Evolutionary conservation across 2,797 vertebrate genomes (phyloP).

Genomic region (Etheostoma nigrum): DNA sequence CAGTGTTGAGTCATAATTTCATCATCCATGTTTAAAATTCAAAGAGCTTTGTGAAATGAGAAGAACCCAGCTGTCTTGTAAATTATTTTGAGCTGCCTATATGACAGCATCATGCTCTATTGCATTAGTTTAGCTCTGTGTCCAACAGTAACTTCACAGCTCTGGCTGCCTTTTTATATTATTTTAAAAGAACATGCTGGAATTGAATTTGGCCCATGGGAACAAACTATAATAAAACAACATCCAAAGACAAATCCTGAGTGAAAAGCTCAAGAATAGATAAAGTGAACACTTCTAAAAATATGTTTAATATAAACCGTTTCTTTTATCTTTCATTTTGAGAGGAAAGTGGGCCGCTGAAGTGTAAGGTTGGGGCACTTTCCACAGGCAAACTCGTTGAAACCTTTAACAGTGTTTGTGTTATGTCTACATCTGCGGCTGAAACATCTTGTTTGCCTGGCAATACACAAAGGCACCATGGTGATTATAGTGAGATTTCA

Average conservation of each 20-base stretch:
- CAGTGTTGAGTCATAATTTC: slow-evolving; percentile 56
- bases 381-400: not conserved
- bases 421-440: not conserved
- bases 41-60: slow-evolving; percentile 20
- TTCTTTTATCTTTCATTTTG: not conserved
- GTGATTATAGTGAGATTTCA: not conserved
- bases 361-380: not conserved
- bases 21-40: slow-evolving; percentile 53
- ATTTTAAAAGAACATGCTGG: slow-evolving; percentile 16
- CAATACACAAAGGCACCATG: not conserved
- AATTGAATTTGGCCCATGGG: not conserved
- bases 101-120: slow-evolving; percentile 2
- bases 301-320: not conserved
- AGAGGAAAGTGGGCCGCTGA: not conserved
- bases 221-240: slow-evolving; percentile 10
- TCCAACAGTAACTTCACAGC: slow-evolving; percentile 34
- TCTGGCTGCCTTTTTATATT: slow-evolving; percentile 21
- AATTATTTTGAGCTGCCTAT: slow-evolving; percentile 13
- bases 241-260: slow-evolving; percentile 25
- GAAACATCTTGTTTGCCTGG: not conserved
- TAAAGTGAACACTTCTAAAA: slow-evolving; percentile 1
- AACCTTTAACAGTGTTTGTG: not conserved
- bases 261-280: not conserved
- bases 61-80: slow-evolving; percentile 18
- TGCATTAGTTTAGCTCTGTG: slow-evolving; percentile 41